Evolutionary conservation across 1,140 invertebrate species (phyloP).

Genomic region (Euborellia annulipes): DNA sequence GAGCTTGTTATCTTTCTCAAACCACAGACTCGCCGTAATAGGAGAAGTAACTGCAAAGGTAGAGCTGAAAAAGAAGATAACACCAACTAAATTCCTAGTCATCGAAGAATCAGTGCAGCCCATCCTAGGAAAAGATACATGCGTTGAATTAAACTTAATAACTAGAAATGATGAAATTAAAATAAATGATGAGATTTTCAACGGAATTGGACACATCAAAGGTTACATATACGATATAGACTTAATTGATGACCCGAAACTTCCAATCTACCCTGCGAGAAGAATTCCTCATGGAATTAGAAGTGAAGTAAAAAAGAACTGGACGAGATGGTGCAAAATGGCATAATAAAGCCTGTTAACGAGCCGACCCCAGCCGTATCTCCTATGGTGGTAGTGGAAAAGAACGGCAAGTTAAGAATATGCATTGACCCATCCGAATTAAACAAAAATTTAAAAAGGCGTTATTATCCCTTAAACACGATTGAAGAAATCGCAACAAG

Average conservation of each 20-base stretch:
- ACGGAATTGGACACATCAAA: conserved; percentile 6
- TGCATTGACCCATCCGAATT: conserved; percentile 7
- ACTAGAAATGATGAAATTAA: not conserved
- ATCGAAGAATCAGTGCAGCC: not conserved
- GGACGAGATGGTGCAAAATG: conserved; percentile 3
- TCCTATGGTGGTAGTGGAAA: conserved; percentile 6
- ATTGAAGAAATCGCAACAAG: conserved; percentile 8
- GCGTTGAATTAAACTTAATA: not conserved
- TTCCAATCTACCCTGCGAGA: conserved; percentile 3
- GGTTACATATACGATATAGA: conserved; percentile 8
- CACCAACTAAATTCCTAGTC: not conserved
- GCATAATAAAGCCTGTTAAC: conserved; percentile 5
- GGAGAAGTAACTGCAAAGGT: not conserved
- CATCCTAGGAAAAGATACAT: too few relatives aligned
- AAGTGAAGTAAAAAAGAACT: conserved; percentile 9
- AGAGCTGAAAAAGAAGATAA: not conserved
- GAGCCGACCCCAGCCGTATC: conserved; percentile 9
- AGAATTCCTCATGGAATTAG: conserved; percentile 6
- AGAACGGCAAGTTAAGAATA: conserved; percentile 7
- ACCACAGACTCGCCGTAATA: not conserved
- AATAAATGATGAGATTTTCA: not conserved
- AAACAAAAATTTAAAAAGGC: conserved; percentile 7
- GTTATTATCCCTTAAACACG: conserved; percentile 6
- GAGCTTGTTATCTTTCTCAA: not conserved
- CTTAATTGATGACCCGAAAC: conserved; percentile 3